A percentile compares a stretch with the other conserved stretches of the same genome.
These are phyloP conservation scores for Papilio xuthus DNA, from an alignment of 1,140 invertebrate species.

Conservation along the genomic window DNA sequence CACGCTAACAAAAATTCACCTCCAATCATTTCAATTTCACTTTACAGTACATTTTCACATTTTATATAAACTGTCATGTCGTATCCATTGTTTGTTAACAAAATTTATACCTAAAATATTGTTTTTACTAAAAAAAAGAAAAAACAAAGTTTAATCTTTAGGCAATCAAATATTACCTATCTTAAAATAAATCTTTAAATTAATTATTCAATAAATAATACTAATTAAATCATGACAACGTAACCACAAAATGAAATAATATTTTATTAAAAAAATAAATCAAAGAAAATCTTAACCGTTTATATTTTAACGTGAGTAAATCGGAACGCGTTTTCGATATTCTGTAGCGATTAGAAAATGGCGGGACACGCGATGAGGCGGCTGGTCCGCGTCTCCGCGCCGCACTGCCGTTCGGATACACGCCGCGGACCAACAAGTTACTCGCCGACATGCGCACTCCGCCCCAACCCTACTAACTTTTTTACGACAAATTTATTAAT, in stretches of 20 bases:
- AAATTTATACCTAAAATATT: neutral
- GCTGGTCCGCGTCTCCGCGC: slow-evolving; percentile 59
- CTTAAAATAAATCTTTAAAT: neutral
- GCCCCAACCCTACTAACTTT: slow-evolving; percentile 52
- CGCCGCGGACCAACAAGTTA: slow-evolving; percentile 75
- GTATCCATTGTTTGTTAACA: slow-evolving; percentile 57
- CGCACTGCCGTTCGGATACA: slow-evolving; percentile 72
- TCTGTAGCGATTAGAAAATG: slow-evolving; percentile 48
- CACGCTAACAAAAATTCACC: slow-evolving; percentile 57
- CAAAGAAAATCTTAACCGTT: neutral
- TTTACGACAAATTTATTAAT: slow-evolving; percentile 46
- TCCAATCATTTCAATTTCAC: slow-evolving; percentile 71
- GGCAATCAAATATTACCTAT: neutral
- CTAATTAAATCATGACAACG: neutral
- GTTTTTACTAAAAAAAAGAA: neutral
- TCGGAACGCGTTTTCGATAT: slow-evolving; percentile 50
- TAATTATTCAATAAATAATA: neutral
- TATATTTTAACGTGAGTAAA: slow-evolving; percentile 37
- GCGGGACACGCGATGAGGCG: slow-evolving; percentile 53
- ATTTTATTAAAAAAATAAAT: neutral
- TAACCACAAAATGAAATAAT: neutral
- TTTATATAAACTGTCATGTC: slow-evolving; percentile 51
- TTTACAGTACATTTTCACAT: slow-evolving; percentile 65
- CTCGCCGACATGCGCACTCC: slow-evolving; percentile 73
- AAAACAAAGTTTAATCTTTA: neutral